Evolutionary conservation across 2,797 vertebrate species (phyloP).

Genomic region (Semotilus atromaculatus): DNA sequence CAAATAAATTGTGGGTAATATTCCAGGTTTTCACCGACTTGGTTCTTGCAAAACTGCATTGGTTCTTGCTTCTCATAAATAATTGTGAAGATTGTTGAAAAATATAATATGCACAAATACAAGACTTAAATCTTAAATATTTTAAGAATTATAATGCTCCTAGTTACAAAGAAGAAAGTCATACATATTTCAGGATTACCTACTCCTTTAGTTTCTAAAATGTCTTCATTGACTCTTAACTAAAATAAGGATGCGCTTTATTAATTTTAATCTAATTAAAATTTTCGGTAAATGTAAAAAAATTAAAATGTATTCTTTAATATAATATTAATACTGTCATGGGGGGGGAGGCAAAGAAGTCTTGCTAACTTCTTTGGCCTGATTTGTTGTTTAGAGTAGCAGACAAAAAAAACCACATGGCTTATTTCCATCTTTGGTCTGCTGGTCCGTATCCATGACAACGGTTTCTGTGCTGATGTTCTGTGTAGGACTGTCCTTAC

Average conservation of each 20-base stretch:
- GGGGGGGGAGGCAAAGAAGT: too few species aligned
- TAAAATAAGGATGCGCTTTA: not conserved
- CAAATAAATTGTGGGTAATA: not conserved
- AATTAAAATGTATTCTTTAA: not conserved
- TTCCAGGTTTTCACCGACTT: not conserved
- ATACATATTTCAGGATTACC: not conserved
- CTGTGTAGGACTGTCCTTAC: not conserved
- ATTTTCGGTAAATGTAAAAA: not conserved
- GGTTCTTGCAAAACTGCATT: not conserved
- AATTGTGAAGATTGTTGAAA: not conserved
- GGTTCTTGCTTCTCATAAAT: not conserved
- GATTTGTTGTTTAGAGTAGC: not conserved
- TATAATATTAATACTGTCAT: not conserved
- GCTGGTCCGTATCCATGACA: conserved; percentile 13
- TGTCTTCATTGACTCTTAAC: not conserved
- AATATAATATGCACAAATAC: not conserved
- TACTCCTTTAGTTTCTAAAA: not conserved
- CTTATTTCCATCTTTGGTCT: conserved; percentile 1
- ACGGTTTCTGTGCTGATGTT: not conserved
- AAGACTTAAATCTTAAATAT: not conserved
- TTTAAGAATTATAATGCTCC: not conserved
- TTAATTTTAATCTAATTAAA: not conserved
- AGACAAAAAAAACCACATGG: not conserved
- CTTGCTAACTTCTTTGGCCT: not conserved
- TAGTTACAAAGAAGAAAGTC: not conserved